These are phyloP conservation scores for Harpalus rubripes DNA, from an alignment of 2,888 invertebrate genomes.

Conservation along the genomic window DNA sequence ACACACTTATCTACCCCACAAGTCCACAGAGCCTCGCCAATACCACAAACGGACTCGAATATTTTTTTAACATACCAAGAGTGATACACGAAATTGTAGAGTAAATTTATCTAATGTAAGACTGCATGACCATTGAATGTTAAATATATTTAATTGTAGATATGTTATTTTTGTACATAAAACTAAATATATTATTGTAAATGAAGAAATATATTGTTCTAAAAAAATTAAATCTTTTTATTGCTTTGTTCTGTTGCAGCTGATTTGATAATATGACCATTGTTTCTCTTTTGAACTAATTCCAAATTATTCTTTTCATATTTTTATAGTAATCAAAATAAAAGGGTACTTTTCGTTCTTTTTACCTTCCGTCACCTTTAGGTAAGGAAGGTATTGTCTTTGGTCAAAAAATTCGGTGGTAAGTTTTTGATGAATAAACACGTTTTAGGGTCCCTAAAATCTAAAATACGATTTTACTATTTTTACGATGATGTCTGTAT, in stretches of 20 bases:
- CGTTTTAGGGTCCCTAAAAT: no score
- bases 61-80: background rate
- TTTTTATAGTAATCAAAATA: background rate
- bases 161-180: slow-evolving; percentile 24
- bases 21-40: background rate
- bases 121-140: slow-evolving; percentile 12
- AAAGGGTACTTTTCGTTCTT: no score
- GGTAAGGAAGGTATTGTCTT: no score
- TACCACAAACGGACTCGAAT: background rate
- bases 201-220: background rate
- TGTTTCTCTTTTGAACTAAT: no score
- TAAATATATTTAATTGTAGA: slow-evolving; percentile 2
- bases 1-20: background rate
- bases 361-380: no score
- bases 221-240: background rate
- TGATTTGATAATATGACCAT: no score
- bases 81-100: background rate
- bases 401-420: no score
- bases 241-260: no score
- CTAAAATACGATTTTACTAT: no score
- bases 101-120: background rate
- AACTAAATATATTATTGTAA: background rate
- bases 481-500: no score
- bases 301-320: background rate
- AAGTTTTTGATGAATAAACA: no score